Base-by-base conservation (phyloP, 2,888 invertebrate species). In the Nineta flava region DNA sequence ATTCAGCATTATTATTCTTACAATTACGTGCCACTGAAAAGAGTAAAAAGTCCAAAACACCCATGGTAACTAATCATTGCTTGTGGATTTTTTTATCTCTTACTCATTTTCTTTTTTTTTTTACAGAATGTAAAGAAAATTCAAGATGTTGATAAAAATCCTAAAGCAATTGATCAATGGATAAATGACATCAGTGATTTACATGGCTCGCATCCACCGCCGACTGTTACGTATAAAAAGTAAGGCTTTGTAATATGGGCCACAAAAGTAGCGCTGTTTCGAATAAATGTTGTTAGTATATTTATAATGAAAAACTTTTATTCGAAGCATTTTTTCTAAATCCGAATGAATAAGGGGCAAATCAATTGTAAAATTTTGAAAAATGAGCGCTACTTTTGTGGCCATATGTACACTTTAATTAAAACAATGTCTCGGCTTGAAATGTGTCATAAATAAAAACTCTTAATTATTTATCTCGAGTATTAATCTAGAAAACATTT, bases 121-220 rank as follows among this genome's bases (percentile, higher is more conserved):
- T 61, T 62, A 9, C 63, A 79, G 81, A 66, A 81, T 47, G 83
- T 88, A 6, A 87, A 87, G 66, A 83, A 81, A 62, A 72, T 94
- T 46, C 81, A 83, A 32, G 77, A 85, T 57, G 85, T 91, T 0
- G 93, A 93, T 57, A 83, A 83, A 65, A 85, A 90, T 56, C 70
- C 80, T 0, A 93, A 93, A 66, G 83, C 90, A 21, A 88, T 99
- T 52, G 95, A 97, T 55, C 86, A 88, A 56, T 99, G 99, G 99
- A 93, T 99, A 56, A 83, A 85, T 51, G 95, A 93, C 62, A 93
- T 97, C 55, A 83, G 86, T 58, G 91, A 95, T 58, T 70, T 99
- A 55, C 95, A 97, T 60, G 76, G 88, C 55, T 83, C 85, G 35
- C 94, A 93, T 64, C 87, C 92, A 2, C 80, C 88, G 26, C 86